Conservation (phyloP, 1,140 invertebrate species). For the Brachionus paranguensis region DNA sequence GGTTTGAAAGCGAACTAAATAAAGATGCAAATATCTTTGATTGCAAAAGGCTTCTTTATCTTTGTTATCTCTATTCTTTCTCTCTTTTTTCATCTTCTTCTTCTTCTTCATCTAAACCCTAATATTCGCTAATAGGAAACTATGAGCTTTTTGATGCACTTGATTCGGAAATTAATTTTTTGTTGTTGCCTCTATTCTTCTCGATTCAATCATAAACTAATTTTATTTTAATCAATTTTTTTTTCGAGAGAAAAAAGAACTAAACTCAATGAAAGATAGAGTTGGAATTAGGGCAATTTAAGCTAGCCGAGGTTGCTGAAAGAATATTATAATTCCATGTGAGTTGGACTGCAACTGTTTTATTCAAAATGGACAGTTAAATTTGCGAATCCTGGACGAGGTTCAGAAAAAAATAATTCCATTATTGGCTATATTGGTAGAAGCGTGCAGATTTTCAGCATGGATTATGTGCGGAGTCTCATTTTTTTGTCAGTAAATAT, state of each 20-base stretch:
- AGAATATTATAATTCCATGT: not conserved
- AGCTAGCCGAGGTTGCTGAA: not conserved
- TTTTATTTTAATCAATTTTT: not conserved
- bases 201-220: not conserved
- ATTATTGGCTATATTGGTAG: not conserved
- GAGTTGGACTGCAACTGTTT: not conserved
- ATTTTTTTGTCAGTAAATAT: not conserved
- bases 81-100: not conserved
- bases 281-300: not conserved
- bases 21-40: not conserved
- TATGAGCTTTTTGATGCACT: not conserved
- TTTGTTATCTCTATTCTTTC: not conserved
- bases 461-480: not conserved
- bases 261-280: not conserved
- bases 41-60: not conserved
- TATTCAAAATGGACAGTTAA: not conserved
- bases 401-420: too few relatives aligned
- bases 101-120: not conserved
- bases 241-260: not conserved
- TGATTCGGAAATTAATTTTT: conserved; percentile 30
- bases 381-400: not conserved
- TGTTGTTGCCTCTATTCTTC: not conserved
- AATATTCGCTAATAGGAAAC: not conserved
- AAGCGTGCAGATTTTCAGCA: not conserved
- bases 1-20: not conserved